Evolutionary conservation across 2,888 invertebrate species (phyloP).

Genomic region (Pyrocoelia pectoralis): DNA sequence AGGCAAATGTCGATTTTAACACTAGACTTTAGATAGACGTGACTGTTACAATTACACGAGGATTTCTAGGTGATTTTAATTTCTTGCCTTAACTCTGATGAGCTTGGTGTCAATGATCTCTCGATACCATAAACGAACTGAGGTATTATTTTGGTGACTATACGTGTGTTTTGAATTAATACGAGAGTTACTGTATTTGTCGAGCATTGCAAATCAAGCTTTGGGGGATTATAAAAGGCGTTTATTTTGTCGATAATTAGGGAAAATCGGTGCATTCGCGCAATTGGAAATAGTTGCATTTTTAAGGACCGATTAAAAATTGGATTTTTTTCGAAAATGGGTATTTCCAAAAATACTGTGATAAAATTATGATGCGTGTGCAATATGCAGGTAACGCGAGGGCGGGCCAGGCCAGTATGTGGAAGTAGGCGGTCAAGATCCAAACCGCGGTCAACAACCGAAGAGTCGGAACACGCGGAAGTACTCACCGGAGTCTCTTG

Average conservation of each 20-base stretch:
- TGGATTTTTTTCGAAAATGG: not conserved
- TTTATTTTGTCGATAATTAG: too few relatives aligned
- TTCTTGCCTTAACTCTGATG: constrained; percentile 45
- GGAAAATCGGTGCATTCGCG: too few relatives aligned
- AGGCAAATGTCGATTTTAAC: constrained; percentile 14
- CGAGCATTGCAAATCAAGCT: constrained; percentile 18
- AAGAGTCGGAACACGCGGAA: constrained; percentile 39
- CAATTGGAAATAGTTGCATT: not conserved
- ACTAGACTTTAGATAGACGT: constrained; percentile 34
- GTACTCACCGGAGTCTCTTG: constrained; percentile 59
- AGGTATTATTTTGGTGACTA: constrained; percentile 50
- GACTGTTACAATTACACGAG: constrained; percentile 35
- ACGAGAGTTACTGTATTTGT: constrained; percentile 35
- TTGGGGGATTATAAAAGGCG: not conserved
- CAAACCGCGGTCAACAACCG: constrained; percentile 54
- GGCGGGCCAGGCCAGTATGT: constrained; percentile 42
- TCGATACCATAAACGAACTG: constrained; percentile 44
- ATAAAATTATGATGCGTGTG: constrained; percentile 38
- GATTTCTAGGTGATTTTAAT: constrained; percentile 37
- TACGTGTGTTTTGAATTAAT: constrained; percentile 53
- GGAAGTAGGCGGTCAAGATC: constrained; percentile 51
- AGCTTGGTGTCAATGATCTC: constrained; percentile 57
- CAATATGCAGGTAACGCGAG: constrained; percentile 47
- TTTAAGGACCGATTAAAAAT: too few relatives aligned
- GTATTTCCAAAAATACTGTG: constrained; percentile 4